Conservation (phyloP, 2,113 vertebrate species). For the Motacilla tschutschensis region DNA sequence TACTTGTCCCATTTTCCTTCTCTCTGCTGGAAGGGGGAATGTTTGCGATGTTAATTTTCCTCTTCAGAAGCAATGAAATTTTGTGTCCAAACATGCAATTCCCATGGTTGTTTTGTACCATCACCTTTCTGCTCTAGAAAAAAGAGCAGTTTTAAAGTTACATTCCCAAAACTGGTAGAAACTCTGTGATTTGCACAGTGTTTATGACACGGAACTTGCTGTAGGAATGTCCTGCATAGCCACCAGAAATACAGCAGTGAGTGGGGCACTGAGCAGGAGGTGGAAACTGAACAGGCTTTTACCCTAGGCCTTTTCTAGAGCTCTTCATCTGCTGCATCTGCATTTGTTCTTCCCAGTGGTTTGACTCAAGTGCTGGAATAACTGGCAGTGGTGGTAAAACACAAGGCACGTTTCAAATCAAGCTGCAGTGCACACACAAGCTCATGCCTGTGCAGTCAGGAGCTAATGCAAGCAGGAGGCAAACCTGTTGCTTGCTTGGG, state of each 20-base stretch:
- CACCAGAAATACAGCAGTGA: background rate
- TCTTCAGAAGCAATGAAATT: background rate
- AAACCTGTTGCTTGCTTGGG: background rate
- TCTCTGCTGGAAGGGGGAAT: background rate
- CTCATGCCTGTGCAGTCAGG: background rate
- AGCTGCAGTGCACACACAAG: accelerated
- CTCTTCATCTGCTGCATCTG: background rate
- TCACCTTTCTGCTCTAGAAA: background rate
- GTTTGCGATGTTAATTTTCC: background rate
- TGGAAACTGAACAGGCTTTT: background rate
- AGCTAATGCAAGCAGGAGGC: background rate
- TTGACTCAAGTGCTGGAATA: background rate
- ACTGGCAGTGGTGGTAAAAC: background rate
- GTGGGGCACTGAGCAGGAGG: background rate
- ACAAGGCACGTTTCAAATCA: background rate
- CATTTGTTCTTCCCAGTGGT: background rate
- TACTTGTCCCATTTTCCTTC: background rate
- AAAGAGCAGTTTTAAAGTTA: background rate
- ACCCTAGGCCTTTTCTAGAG: background rate
- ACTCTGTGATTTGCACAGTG: background rate
- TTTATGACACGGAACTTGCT: background rate
- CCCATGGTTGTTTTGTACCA: background rate
- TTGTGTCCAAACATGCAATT: background rate
- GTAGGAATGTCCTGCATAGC: background rate
- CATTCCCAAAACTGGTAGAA: background rate